Percentiles rank a stretch among this genome's conserved stretches.
Conservation (phyloP, 2,797 vertebrate species). For the Ptychobarbus kaznakovi region DNA sequence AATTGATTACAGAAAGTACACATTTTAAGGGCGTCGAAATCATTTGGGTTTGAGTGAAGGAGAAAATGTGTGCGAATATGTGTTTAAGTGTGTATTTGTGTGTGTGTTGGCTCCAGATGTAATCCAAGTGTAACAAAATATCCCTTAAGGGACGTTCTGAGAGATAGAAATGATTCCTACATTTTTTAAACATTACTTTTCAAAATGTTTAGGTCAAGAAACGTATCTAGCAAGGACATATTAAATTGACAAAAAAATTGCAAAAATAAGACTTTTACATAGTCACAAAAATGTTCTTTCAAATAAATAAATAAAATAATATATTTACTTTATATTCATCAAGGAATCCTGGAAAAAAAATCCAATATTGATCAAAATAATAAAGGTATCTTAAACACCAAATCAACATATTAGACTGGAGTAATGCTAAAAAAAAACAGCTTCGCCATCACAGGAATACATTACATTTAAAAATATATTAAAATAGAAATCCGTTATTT, state of each 20-base stretch:
- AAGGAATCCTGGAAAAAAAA: neutral
- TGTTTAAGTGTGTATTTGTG: neutral
- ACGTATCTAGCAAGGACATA: neutral
- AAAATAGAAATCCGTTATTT: too few species aligned
- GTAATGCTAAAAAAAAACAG: neutral
- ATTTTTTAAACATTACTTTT: neutral
- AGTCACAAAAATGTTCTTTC: neutral
- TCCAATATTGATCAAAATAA: neutral
- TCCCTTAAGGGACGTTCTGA: neutral
- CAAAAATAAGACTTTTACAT: neutral
- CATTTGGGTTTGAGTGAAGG: constrained; percentile 19
- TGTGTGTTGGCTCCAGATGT: neutral
- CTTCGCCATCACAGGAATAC: neutral
- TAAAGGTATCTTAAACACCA: neutral
- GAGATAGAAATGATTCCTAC: neutral
- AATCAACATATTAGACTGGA: neutral
- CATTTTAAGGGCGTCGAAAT: constrained; percentile 32
- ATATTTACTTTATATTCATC: neutral
- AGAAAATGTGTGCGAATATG: neutral
- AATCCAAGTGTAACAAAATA: neutral
- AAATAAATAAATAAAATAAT: neutral
- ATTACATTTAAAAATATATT: too few species aligned
- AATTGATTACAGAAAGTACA: constrained; percentile 61
- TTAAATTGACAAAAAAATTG: neutral
- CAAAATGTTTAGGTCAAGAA: constrained; percentile 3